A percentile compares a stretch with the other conserved stretches of the same genome.
Evolutionary conservation across 2,797 vertebrate genomes (phyloP).

Genomic region (Crossoptilon crossoptilon): DNA sequence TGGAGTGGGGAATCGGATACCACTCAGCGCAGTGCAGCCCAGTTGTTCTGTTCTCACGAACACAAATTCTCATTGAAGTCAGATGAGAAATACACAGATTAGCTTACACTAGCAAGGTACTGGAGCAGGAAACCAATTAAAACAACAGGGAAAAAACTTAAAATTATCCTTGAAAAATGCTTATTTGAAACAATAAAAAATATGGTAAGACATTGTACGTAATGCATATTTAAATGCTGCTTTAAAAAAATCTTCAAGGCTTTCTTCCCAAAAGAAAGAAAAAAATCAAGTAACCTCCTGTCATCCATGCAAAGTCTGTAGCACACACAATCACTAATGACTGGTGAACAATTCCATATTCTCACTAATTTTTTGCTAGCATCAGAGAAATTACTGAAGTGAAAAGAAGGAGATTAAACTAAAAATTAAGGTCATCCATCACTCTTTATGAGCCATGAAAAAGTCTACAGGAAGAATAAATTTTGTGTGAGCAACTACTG

Average conservation of each 20-base stretch:
- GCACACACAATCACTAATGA: constrained; percentile 30
- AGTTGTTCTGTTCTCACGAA: not conserved
- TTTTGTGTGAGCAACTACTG: constrained; percentile 69
- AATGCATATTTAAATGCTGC: not conserved
- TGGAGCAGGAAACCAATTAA: not conserved
- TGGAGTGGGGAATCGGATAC: not conserved
- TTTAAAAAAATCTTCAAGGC: not conserved
- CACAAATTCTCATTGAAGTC: not conserved
- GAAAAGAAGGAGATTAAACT: constrained; percentile 82
- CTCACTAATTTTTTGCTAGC: constrained; percentile 77
- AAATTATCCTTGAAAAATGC: not conserved
- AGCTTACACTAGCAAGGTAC: not conserved
- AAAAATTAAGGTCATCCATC: constrained; percentile 86
- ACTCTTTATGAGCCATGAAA: constrained; percentile 84
- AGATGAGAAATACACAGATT: not conserved
- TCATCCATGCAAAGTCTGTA: not conserved
- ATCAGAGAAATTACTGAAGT: constrained; percentile 79
- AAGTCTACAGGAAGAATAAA: constrained; percentile 78
- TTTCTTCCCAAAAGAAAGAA: not conserved
- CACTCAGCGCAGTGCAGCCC: not conserved
- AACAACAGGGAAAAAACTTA: not conserved
- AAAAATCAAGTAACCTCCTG: not conserved
- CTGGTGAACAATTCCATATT: constrained; percentile 62
- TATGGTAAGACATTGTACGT: not conserved
- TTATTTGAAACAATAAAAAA: not conserved